These are phyloP conservation scores for Ectemnius cavifrons DNA, from an alignment of 2,888 invertebrate genomes.

Conservation along the genomic window DNA sequence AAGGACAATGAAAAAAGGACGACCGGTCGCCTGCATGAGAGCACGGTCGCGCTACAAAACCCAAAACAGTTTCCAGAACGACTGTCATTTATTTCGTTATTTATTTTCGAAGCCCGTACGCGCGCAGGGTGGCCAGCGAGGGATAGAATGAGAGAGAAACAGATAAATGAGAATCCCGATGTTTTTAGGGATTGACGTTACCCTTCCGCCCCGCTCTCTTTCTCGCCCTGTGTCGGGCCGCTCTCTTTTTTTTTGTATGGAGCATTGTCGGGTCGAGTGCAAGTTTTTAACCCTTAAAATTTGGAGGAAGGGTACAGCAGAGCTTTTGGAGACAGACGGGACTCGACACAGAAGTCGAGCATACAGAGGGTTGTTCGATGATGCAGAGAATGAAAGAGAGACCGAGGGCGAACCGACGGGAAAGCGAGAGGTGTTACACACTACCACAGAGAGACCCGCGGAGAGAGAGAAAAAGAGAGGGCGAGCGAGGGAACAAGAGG, in stretches of 20 bases:
- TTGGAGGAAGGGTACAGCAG: constrained; percentile 66
- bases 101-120: constrained; percentile 50
- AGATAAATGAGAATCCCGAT: constrained; percentile 31
- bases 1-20: constrained; percentile 42
- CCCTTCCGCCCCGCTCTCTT: constrained; percentile 53
- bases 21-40: constrained; percentile 56
- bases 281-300: constrained; percentile 77
- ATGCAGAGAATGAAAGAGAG: constrained; percentile 50
- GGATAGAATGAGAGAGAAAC: constrained; percentile 22
- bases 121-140: constrained; percentile 21
- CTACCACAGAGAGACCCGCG: too few relatives aligned
- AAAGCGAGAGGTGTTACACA: constrained; percentile 24
- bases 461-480: constrained; percentile 16
- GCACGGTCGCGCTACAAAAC: constrained; percentile 73
- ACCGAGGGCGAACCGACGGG: constrained; percentile 13
- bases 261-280: constrained; percentile 76
- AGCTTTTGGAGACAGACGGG: constrained; percentile 61
- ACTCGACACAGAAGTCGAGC: constrained; percentile 53
- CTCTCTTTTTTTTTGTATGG: constrained; percentile 53
- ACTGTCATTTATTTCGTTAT: constrained; percentile 76
- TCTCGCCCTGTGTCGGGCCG: constrained; percentile 34
- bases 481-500: constrained; percentile 33
- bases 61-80: constrained; percentile 76
- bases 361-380: constrained; percentile 54
- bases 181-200: constrained; percentile 56